Conservation (phyloP, 30 jellyfish, hydroid and myxozoan genomes). For the Cassiopea andromeda region DNA sequence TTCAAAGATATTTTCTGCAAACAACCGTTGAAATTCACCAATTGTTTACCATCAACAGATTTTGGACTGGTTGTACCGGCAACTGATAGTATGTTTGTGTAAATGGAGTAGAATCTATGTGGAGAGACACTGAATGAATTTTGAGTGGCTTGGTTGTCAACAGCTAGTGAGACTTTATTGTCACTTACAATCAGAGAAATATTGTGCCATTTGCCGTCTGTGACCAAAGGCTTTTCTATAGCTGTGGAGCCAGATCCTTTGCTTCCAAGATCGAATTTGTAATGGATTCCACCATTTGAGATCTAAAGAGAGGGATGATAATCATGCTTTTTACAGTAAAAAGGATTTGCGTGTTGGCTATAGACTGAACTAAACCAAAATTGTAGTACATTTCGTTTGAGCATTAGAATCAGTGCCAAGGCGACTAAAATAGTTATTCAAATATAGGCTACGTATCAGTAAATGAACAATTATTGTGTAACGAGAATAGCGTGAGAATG, state of each 20-base stretch:
- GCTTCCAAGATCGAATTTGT: slow-evolving; percentile 32
- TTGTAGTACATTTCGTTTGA: too few species aligned
- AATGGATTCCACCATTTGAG: slow-evolving; percentile 55
- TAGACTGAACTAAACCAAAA: too few species aligned
- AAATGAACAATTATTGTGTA: too few species aligned
- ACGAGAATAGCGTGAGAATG: too few species aligned
- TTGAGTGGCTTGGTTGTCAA: slow-evolving; percentile 63
- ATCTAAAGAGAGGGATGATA: slow-evolving; percentile 53
- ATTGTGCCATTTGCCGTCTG: slow-evolving; percentile 87
- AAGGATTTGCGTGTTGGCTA: too few species aligned
- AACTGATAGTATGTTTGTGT: slow-evolving; percentile 36
- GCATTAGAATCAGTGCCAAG: too few species aligned
- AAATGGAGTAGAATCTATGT: slow-evolving; percentile 56
- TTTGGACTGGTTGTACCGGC: slow-evolving; percentile 59
- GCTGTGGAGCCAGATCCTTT: slow-evolving; percentile 30
- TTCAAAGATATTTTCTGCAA: slow-evolving; percentile 57
- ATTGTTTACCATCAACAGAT: slow-evolving; percentile 8
- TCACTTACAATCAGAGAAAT: slow-evolving; percentile 49
- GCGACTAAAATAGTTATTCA: too few species aligned
- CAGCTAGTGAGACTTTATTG: slow-evolving; percentile 45
- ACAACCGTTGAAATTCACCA: slow-evolving; percentile 66
- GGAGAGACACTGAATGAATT: slow-evolving; percentile 43
- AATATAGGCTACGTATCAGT: too few species aligned
- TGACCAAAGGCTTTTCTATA: slow-evolving; percentile 29
- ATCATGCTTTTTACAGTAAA: too few species aligned